These are phyloP conservation scores for Dolichallabes microphthalmus DNA, from an alignment of 2,113 vertebrate genomes.

Conservation along the genomic window DNA sequence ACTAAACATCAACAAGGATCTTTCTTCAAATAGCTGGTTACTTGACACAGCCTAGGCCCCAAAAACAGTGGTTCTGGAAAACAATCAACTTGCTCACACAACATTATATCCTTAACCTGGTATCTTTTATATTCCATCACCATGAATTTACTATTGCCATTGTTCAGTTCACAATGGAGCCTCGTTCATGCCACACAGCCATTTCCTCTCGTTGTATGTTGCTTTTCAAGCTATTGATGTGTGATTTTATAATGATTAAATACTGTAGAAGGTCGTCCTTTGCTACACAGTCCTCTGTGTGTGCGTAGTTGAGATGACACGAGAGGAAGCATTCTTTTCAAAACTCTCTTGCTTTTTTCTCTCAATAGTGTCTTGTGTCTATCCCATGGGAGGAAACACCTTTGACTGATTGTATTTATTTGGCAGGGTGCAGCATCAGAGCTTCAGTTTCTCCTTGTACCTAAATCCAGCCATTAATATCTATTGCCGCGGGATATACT, in stretches of 20 bases:
- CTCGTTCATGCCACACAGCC: slow-evolving; percentile 57
- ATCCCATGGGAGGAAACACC: slow-evolving; percentile 49
- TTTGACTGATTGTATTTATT: slow-evolving; percentile 48
- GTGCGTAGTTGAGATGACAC: slow-evolving; percentile 54
- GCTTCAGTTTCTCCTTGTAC: slow-evolving; percentile 7
- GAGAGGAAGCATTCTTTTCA: slow-evolving; percentile 57
- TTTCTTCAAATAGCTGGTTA: slow-evolving; percentile 60
- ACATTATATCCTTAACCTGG: slow-evolving; percentile 62
- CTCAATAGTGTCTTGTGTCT: slow-evolving; percentile 55
- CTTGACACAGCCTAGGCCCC: slow-evolving; percentile 61
- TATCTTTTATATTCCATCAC: slow-evolving; percentile 54
- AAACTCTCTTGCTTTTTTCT: slow-evolving; percentile 55
- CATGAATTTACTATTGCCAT: slow-evolving; percentile 63
- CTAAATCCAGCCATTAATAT: slow-evolving; percentile 25
- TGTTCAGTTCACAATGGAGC: slow-evolving; percentile 67
- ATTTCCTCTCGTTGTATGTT: slow-evolving; percentile 66
- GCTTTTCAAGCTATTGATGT: slow-evolving; percentile 70
- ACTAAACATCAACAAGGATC: slow-evolving; percentile 42
- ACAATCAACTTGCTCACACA: slow-evolving; percentile 61
- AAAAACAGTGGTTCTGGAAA: slow-evolving; percentile 48
- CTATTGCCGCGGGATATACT: slow-evolving; percentile 19
- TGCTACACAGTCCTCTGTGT: slow-evolving; percentile 59
- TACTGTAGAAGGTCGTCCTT: slow-evolving; percentile 62
- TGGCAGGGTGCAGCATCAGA: slow-evolving; percentile 37
- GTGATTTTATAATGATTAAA: slow-evolving; percentile 66